These are phyloP conservation scores for Odocoileus virginianus DNA, from an alignment of 2,113 vertebrate species.

Conservation along the genomic window DNA sequence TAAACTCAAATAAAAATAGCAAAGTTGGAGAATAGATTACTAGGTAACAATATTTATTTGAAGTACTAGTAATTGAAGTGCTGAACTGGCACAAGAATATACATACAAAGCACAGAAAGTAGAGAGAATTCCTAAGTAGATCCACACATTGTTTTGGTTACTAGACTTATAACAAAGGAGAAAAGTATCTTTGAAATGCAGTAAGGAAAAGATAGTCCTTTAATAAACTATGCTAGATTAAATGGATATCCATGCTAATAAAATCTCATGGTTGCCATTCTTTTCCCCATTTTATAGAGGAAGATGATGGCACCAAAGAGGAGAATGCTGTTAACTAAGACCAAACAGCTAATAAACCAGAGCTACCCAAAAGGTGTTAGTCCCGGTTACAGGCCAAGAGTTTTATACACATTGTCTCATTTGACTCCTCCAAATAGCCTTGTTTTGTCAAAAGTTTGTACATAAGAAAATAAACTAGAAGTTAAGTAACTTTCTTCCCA, in stretches of 20 bases:
- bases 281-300: background rate
- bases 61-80: background rate
- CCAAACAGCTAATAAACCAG: background rate
- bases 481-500: background rate
- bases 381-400: background rate
- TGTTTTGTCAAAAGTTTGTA: background rate
- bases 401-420: background rate
- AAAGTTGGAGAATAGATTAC: background rate
- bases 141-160: background rate
- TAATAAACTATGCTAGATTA: background rate
- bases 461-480: background rate
- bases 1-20: background rate
- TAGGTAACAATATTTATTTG: background rate
- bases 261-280: background rate
- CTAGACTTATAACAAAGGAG: background rate
- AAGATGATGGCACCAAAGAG: background rate
- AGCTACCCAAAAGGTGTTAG: background rate
- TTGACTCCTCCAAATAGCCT: background rate
- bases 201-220: background rate
- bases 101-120: background rate
- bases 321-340: background rate
- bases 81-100: background rate
- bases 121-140: background rate
- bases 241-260: background rate
- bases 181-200: background rate